Base-by-base conservation (phyloP, 2,113 vertebrate species). In the Ginglymostoma cirratum region DNA sequence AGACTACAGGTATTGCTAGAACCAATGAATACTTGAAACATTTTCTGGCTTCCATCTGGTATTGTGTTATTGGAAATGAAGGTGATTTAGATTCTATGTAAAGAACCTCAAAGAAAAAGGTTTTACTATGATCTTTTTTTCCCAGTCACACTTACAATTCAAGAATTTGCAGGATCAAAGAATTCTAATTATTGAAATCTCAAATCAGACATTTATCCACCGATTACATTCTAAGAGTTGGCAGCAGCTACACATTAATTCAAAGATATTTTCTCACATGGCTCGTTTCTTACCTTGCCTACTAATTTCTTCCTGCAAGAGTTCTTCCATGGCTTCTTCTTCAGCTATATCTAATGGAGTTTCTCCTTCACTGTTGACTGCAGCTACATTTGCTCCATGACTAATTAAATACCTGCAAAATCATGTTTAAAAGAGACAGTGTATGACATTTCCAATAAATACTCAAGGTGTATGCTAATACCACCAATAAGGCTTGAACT, bases 321-420 rank as follows among this genome's bases (percentile, higher is more conserved):
- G 98, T 97, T 99, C 99, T 97, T 99, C 99, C 99, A 99, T 99
- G 96, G 99, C 98, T 96, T 99, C 99, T 96, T 99, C 99, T 96
- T 99, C 99, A 55, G 99, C 99, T 94, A 99, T 99, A 98, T 99
- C 99, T 97, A 99, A 97, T 80, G 99, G 99, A 8, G 99, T 99
- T 96, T 99, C 99, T n/a, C 99, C 99, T 97, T 99, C 99, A 97
- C 99, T 99, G 97, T 99, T 99, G 83, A 99, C 99, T 96, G 99
- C 99, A 78, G 99, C 99, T 96, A 99, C 99, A 96, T 97, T 98
- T 87, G 99, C 99, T 97, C 99, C 99, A 97, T 99, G 98, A 97
- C 97, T 98, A 97, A 99, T 99, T 97, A 99, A 98, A 98, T 99
- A 99, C 96, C 99, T 99, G 97, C 30, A 97, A 97, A 96, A 96